Evolutionary conservation across 2,888 invertebrate genomes (phyloP).

Genomic region (Taphrorychus bicolor): DNA sequence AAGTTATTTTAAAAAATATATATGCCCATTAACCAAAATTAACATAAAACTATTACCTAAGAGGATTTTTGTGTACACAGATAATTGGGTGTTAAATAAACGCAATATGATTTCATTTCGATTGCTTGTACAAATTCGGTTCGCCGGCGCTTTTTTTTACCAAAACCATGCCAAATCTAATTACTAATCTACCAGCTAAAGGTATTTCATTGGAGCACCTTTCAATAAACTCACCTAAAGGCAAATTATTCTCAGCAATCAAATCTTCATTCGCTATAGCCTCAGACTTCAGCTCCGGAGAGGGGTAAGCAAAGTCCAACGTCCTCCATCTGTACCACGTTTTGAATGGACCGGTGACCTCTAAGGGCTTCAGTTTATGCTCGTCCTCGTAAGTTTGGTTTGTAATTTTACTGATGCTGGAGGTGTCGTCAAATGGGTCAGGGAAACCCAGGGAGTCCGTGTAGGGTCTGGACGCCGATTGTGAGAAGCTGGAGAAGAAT

Average conservation of each 20-base stretch:
- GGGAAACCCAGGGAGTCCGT: constrained; percentile 13
- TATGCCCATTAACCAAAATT: constrained; percentile 6
- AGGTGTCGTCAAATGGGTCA: not conserved
- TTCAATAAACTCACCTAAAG: constrained; percentile 55
- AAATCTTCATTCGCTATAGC: constrained; percentile 70
- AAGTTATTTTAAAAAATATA: not conserved
- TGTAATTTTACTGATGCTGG: not conserved
- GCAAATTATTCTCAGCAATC: constrained; percentile 75
- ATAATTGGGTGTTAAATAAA: not conserved
- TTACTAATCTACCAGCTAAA: not conserved
- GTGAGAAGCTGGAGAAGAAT: not conserved
- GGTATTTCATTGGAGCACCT: not conserved
- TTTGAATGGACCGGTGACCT: constrained; percentile 65
- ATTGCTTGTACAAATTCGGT: not conserved
- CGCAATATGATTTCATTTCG: not conserved
- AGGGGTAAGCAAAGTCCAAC: constrained; percentile 76
- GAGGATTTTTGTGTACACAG: not conserved
- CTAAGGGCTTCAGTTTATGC: constrained; percentile 48
- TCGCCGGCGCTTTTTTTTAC: no score
- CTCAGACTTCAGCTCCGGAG: constrained; percentile 63
- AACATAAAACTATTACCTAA: not conserved
- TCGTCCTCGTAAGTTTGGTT: constrained; percentile 23
- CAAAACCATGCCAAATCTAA: not conserved
- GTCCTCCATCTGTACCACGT: constrained; percentile 77
- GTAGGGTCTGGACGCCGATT: not conserved